A percentile compares a stretch with the other conserved stretches of the same genome.
Evolutionary conservation across 2,113 vertebrate genomes (phyloP).

Genomic region (Orthonyx spaldingii): DNA sequence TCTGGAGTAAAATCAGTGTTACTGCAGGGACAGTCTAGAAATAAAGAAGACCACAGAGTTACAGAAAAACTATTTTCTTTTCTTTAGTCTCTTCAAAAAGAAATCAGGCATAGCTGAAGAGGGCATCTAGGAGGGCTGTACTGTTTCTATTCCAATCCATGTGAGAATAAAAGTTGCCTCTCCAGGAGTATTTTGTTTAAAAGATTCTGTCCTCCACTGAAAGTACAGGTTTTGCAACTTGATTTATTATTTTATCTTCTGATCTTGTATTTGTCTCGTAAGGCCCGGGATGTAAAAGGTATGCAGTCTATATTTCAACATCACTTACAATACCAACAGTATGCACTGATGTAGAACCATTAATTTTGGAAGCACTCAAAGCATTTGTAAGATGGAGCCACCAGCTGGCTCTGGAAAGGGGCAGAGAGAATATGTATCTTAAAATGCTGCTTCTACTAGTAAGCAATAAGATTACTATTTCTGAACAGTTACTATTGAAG

Average conservation of each 20-base stretch:
- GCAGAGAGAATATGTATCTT: background rate
- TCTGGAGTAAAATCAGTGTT: background rate
- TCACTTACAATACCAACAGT: background rate
- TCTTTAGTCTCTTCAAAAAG: background rate
- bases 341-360: background rate
- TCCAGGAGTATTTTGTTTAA: background rate
- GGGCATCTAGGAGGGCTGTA: background rate
- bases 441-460: background rate
- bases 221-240: background rate
- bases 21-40: background rate
- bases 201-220: background rate
- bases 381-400: background rate
- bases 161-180: background rate
- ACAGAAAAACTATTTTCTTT: background rate
- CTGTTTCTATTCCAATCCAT: background rate
- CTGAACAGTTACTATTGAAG: background rate
- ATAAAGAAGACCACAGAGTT: background rate
- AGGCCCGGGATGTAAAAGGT: background rate
- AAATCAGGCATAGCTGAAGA: background rate
- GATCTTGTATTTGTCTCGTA: background rate
- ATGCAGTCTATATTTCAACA: background rate
- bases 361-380: background rate
- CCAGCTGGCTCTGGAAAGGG: background rate
- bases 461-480: background rate
- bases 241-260: background rate